Evolutionary conservation across 2,797 vertebrate species (phyloP), one percentile per base, ranked within the genome.

Genomic region (Notolepis coatsorum): DNA sequence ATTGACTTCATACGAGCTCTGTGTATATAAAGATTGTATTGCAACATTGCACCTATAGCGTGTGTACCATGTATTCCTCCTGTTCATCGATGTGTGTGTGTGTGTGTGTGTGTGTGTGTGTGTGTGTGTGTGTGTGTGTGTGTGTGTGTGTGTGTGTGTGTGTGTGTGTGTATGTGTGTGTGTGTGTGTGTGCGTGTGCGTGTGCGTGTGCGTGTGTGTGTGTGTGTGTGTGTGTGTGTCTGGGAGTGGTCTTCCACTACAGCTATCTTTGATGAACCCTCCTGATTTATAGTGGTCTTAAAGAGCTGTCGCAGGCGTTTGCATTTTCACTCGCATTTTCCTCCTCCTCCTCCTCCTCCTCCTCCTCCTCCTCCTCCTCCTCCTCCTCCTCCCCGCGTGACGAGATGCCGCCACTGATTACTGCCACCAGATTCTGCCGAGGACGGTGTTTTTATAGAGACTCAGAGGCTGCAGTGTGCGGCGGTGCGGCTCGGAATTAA

Each of bases 261-360:
- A 71, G 66, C 47, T 5, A 28, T 68, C 70, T 86, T 77, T 82
- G 70, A 85, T 85, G 75, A 75, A 28, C 67, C 71, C 41, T 15
- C 50, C 45, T 84, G 82, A 88, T 91, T 90, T 90, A 86, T 86
- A 37, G 80, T 57, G 45, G 68, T 77, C 84, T 89, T 89, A 89
- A 90, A 87, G 71, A 68, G 75, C 71, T 74, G 72, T 72, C 77
- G 75, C 72, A 66, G 9, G 48, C 74, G 65, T 85, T 87, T 85
- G 81, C 78, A 81, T 84, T 85, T 84, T 85, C 77, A 73, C 83
- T 84, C 76, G 73, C 41, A 25, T 76, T n/a, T 86, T 89, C 79
- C 76, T 88, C 73, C 81, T 68, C 58, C 71, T 68, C n/a, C n/a
- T n/a, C n/a, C n/a, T n/a, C n/a, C n/a, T n/a, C n/a, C n/a, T n/a